These are phyloP conservation scores for Periparus ater DNA, from an alignment of 2,797 vertebrate genomes.

Conservation along the genomic window DNA sequence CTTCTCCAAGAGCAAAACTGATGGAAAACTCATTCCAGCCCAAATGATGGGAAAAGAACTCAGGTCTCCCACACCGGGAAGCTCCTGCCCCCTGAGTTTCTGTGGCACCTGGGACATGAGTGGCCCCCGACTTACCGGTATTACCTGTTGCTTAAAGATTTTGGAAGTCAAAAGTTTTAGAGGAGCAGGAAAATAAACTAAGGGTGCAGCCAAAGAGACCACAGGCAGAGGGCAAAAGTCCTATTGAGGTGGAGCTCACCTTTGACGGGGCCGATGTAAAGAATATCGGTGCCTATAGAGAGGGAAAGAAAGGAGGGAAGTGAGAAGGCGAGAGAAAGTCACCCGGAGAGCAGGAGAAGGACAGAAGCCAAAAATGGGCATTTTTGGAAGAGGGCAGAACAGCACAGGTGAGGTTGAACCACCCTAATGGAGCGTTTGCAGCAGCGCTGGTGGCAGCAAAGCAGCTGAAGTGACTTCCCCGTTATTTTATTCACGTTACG, in stretches of 20 bases:
- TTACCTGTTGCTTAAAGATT: slow-evolving; percentile 48
- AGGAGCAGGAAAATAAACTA: slow-evolving; percentile 68
- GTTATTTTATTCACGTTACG: background rate
- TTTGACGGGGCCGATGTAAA: slow-evolving; percentile 99
- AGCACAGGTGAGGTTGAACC: slow-evolving; percentile 21
- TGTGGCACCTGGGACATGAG: background rate
- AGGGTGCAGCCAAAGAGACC: slow-evolving; percentile 62
- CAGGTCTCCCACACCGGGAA: background rate
- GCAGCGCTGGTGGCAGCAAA: slow-evolving; percentile 31
- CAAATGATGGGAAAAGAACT: slow-evolving; percentile 18
- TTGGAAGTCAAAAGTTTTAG: slow-evolving; percentile 55
- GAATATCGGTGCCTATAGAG: slow-evolving; percentile 95
- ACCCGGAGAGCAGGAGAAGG: slow-evolving; percentile 66
- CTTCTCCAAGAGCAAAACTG: slow-evolving; percentile 39
- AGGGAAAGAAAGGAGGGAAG: slow-evolving; percentile 81
- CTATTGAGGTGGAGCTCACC: slow-evolving; percentile 87
- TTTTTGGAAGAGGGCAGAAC: background rate
- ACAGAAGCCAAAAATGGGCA: slow-evolving; percentile 35
- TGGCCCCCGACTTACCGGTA: slow-evolving; percentile 35
- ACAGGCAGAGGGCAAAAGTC: slow-evolving; percentile 63
- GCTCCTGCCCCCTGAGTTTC: background rate
- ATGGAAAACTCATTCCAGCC: slow-evolving; percentile 51
- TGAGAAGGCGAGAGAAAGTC: slow-evolving; percentile 78
- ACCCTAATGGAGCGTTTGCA: background rate
- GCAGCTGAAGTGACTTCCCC: background rate